Conservation (phyloP, 2,113 vertebrate species). For the Dryoscopus gambensis region DNA sequence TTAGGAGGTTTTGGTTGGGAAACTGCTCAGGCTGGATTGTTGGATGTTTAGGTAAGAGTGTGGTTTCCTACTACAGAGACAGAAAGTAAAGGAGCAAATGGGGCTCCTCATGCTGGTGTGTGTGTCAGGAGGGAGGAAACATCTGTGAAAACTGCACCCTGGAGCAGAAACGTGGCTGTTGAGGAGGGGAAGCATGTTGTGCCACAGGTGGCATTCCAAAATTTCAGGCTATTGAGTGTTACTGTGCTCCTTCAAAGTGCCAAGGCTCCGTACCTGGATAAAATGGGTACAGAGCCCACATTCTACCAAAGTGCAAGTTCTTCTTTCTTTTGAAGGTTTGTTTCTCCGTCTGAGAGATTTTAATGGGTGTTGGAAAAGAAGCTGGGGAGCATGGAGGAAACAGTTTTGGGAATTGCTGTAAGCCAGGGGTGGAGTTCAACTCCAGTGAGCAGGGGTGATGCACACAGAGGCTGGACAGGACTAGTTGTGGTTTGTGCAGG, state of each 20-base stretch:
- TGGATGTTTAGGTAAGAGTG: neutral
- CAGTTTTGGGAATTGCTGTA: neutral
- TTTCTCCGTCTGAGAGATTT: neutral
- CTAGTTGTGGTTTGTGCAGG: neutral
- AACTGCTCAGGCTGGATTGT: neutral
- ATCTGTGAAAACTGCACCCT: neutral
- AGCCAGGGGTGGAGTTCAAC: neutral
- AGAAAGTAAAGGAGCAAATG: neutral
- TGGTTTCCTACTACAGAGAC: neutral
- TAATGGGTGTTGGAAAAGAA: neutral
- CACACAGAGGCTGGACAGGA: neutral
- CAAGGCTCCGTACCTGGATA: rapidly evolving
- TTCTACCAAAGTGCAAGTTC: neutral
- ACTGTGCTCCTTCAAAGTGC: neutral
- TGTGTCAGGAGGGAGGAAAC: neutral
- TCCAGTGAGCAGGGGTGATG: neutral
- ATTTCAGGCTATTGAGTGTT: neutral
- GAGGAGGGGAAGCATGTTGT: neutral
- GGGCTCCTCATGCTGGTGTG: rapidly evolving
- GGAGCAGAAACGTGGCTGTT: neutral
- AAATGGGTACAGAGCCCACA: rapidly evolving
- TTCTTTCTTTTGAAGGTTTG: neutral
- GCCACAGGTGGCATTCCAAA: neutral
- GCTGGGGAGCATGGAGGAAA: neutral
- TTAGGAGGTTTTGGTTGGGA: neutral